Percentiles rank a stretch among this genome's conserved stretches.
These are phyloP conservation scores for Chelonus formosanus DNA, from an alignment of 2,888 invertebrate genomes.

Conservation along the genomic window DNA sequence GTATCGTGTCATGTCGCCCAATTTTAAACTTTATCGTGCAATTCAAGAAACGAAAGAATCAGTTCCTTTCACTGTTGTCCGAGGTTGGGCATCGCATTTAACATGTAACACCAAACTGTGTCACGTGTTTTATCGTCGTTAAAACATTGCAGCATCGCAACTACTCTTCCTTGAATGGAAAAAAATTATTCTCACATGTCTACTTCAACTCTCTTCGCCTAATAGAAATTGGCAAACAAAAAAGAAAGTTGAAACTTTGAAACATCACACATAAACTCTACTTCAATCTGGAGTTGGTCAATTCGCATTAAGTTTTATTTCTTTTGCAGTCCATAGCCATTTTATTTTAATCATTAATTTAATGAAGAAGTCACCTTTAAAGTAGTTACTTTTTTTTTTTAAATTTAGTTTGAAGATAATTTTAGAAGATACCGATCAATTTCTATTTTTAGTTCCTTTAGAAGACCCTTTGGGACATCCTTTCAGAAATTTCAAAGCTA, in stretches of 20 bases:
- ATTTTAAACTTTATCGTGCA: background rate
- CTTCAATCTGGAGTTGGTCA: background rate
- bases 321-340: no score
- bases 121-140: conserved; percentile 14
- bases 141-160: conserved; percentile 13
- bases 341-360: no score
- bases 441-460: no score
- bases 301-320: background rate
- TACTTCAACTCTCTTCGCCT: background rate
- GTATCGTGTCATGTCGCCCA: conserved; percentile 7
- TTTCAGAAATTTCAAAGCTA: no score
- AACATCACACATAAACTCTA: no score
- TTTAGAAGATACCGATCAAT: no score
- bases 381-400: no score
- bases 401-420: no score
- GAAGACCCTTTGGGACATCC: no score
- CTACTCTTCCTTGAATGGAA: conserved; percentile 16
- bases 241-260: no score
- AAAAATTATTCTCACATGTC: background rate
- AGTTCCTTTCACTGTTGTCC: conserved; percentile 24
- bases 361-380: no score
- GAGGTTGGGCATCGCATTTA: conserved; percentile 18
- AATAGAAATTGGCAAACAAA: background rate
- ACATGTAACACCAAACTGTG: conserved; percentile 16
- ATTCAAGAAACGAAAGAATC: conserved; percentile 4